Evolutionary conservation across 1,140 invertebrate species (phyloP).

Genomic region (Plodia interpunctella): DNA sequence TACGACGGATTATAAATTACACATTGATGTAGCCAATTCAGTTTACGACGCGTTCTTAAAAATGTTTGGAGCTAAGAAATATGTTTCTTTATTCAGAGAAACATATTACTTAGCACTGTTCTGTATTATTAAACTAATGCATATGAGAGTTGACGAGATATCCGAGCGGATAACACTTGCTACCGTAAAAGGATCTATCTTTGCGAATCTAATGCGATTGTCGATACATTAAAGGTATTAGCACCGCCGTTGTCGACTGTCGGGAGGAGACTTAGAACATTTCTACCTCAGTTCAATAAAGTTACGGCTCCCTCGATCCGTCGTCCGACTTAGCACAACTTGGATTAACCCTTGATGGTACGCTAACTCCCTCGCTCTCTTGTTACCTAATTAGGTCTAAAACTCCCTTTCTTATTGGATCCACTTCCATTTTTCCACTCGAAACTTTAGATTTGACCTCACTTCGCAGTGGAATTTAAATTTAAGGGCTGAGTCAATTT

Average conservation of each 20-base stretch:
- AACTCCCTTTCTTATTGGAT: slow-evolving; percentile 1
- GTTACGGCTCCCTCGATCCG: slow-evolving; percentile 20
- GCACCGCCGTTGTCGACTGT: slow-evolving; percentile 21
- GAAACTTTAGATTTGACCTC: background rate
- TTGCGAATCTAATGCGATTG: slow-evolving; percentile 31
- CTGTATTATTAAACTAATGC: too few species aligned
- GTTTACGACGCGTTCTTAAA: too few species aligned
- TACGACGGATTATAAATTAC: slow-evolving; percentile 7
- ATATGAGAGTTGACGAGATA: background rate
- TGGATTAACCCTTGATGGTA: slow-evolving; percentile 28
- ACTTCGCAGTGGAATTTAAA: background rate
- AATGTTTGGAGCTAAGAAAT: too few species aligned
- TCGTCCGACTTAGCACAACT: slow-evolving; percentile 24
- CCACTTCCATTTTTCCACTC: background rate
- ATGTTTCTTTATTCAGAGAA: background rate
- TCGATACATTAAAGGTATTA: slow-evolving; percentile 37
- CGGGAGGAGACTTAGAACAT: slow-evolving; percentile 25
- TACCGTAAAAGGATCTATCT: too few species aligned
- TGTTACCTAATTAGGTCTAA: background rate
- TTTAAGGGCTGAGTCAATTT: too few species aligned
- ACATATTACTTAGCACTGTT: too few species aligned
- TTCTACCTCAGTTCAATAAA: slow-evolving; percentile 30
- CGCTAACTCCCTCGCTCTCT: background rate
- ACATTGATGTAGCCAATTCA: background rate
- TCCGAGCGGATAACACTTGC: too few species aligned